phyloP scores from a whole-genome alignment of 2,888 invertebrate genomes.

The Kuschelorhynchus macadamiae region DNA sequence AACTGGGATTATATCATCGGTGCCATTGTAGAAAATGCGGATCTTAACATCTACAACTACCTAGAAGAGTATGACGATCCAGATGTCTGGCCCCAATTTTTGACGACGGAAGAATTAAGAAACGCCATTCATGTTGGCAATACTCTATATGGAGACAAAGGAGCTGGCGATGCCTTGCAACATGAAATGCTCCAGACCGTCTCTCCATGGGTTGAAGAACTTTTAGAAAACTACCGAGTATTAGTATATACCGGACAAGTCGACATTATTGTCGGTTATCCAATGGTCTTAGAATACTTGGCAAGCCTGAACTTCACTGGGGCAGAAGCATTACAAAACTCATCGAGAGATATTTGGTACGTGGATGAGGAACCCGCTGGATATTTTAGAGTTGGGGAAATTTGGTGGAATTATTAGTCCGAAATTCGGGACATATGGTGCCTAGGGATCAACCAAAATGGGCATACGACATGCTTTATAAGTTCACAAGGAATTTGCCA shows the following conservation, averaged over 20 bases:
- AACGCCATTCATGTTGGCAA: slow-evolving; percentile 18
- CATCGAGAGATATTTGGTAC: slow-evolving; percentile 76
- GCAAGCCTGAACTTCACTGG: slow-evolving; percentile 77
- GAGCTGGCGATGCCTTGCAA: slow-evolving; percentile 6
- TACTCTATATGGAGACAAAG: not conserved
- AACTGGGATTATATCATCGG: not conserved
- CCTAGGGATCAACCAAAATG: slow-evolving; percentile 82
- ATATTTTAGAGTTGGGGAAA: slow-evolving; percentile 77
- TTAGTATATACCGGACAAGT: slow-evolving; percentile 89
- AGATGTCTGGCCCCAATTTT: slow-evolving; percentile 7
- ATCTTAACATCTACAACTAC: slow-evolving; percentile 17
- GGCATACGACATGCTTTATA: slow-evolving; percentile 77
- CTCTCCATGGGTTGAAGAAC: slow-evolving; percentile 64
- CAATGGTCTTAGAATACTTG: slow-evolving; percentile 82
- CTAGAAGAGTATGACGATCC: not conserved
- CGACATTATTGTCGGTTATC: slow-evolving; percentile 89
- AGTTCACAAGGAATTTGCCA: slow-evolving; percentile 18
- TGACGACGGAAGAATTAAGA: slow-evolving; percentile 3
- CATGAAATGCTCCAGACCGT: slow-evolving; percentile 7
- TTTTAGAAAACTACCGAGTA: slow-evolving; percentile 76
- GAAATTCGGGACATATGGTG: slow-evolving; percentile 85
- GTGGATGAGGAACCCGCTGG: slow-evolving; percentile 78
- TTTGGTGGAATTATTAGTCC: slow-evolving; percentile 78
- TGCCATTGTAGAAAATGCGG: not conserved
- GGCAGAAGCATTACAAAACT: slow-evolving; percentile 73